phyloP scores from a whole-genome alignment of 1,140 invertebrate genomes.

The Rhyacophila brunnea region DNA sequence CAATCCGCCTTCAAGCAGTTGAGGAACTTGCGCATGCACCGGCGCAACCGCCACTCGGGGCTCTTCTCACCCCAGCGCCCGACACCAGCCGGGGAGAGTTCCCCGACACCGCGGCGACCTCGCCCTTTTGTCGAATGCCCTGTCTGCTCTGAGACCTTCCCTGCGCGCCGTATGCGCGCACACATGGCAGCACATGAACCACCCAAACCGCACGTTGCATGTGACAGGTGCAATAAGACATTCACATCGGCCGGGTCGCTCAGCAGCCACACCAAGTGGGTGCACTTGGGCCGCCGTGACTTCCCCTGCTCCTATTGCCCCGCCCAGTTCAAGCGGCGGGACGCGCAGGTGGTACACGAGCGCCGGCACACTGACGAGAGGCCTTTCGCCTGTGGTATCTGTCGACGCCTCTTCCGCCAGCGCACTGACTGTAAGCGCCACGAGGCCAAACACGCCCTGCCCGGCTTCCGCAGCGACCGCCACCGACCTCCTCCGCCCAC shows the following conservation, averaged over 20 bases:
- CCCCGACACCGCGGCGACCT: constrained; percentile 4
- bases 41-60: constrained; percentile 10
- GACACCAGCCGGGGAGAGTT: background rate
- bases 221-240: constrained; percentile 8
- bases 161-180: constrained; percentile 11
- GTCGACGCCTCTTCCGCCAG: constrained; percentile 16
- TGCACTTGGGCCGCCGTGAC: constrained; percentile 12
- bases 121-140: constrained; percentile 6
- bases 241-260: constrained; percentile 16
- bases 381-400: constrained; percentile 7
- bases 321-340: constrained; percentile 16
- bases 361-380: constrained; percentile 18
- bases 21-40: constrained; percentile 13
- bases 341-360: constrained; percentile 20
- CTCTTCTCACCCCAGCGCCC: background rate
- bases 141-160: constrained; percentile 7
- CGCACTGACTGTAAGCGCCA: constrained; percentile 20
- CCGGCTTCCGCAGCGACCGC: constrained; percentile 18
- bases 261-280: constrained; percentile 21
- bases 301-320: constrained; percentile 15
- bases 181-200: constrained; percentile 14
- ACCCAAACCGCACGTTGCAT: constrained; percentile 12
- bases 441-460: constrained; percentile 18
- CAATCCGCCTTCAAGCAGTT: constrained; percentile 13
- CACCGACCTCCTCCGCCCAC: constrained; percentile 1